Percentiles rank a stretch among this genome's conserved stretches.
Conservation (phyloP, 2,113 vertebrate species). For the Glaucidium brasilianum region DNA sequence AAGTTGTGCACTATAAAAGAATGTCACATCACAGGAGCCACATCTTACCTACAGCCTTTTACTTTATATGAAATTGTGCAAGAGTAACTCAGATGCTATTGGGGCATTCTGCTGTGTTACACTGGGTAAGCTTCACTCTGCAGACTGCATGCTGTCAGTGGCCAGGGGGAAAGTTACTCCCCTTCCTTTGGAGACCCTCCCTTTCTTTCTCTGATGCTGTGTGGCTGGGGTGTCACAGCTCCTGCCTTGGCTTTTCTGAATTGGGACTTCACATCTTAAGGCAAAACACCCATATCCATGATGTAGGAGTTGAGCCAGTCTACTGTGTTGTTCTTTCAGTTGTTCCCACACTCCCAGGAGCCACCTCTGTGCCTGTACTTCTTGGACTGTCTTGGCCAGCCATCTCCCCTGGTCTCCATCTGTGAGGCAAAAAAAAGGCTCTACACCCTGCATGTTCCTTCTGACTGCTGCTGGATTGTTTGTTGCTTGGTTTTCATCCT, state of each 20-base stretch:
- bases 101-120: background rate
- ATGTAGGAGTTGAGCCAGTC: background rate
- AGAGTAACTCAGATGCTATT: background rate
- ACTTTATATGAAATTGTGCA: background rate
- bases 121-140: background rate
- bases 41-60: background rate
- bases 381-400: background rate
- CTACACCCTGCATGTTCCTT: background rate
- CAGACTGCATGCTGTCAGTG: fast-evolving
- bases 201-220: background rate
- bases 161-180: too few relatives aligned
- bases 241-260: background rate
- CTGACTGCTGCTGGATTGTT: background rate
- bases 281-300: background rate
- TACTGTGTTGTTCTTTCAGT: background rate
- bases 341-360: background rate
- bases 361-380: fast-evolving
- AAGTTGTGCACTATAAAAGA: background rate
- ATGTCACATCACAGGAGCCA: background rate
- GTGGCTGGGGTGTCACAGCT: background rate
- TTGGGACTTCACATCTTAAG: background rate
- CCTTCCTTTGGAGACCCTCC: background rate
- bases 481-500: background rate
- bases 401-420: background rate
- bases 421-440: background rate